Conservation (phyloP, 1,140 invertebrate species). For the Pseudomyrmex flavicornis region DNA sequence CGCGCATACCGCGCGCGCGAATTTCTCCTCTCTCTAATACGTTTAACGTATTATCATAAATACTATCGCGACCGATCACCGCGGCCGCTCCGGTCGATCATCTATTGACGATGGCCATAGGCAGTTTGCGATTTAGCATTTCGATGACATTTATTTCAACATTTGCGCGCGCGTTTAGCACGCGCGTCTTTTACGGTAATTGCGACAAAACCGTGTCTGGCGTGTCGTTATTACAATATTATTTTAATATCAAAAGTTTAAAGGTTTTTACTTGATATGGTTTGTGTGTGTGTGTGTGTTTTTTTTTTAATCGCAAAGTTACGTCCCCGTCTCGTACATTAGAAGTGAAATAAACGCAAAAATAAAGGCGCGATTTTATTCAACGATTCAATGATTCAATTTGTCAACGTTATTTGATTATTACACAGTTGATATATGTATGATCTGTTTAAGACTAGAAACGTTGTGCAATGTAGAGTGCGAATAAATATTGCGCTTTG, state of each 20-base stretch:
- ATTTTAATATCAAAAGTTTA: too few relatives aligned
- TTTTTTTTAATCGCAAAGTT: too few relatives aligned
- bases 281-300: too few relatives aligned
- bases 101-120: slow-evolving; percentile 23
- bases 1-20: not conserved
- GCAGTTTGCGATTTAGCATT: slow-evolving; percentile 47
- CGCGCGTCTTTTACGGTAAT: slow-evolving; percentile 1
- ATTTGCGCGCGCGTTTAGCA: not conserved
- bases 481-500: slow-evolving; percentile 35
- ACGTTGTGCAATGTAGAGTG: slow-evolving; percentile 8
- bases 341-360: too few relatives aligned
- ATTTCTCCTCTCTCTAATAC: slow-evolving; percentile 30
- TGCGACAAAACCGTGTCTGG: not conserved
- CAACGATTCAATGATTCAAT: not conserved
- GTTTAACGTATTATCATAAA: slow-evolving; percentile 53
- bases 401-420: slow-evolving; percentile 15
- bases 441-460: slow-evolving; percentile 26
- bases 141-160: slow-evolving; percentile 48
- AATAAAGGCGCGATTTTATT: too few relatives aligned
- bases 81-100: slow-evolving; percentile 20
- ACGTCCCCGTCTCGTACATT: too few relatives aligned
- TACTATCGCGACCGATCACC: slow-evolving; percentile 27
- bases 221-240: too few relatives aligned
- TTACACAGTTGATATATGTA: slow-evolving; percentile 13
- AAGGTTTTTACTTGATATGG: too few relatives aligned